Conservation (phyloP, 2,888 invertebrate genomes). For the Torymus aiolomorphi region DNA sequence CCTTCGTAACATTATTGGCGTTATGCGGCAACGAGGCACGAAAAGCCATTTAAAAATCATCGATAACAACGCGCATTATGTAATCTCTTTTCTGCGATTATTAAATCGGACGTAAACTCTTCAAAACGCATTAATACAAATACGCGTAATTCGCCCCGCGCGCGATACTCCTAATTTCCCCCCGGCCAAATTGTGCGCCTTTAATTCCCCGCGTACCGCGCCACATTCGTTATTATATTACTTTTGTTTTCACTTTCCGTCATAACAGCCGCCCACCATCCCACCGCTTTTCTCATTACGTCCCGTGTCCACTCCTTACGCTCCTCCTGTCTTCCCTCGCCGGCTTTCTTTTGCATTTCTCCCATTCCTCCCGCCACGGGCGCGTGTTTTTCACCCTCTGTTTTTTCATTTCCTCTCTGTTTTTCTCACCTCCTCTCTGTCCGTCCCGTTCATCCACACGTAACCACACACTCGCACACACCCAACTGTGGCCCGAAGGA, state of each 20-base stretch:
- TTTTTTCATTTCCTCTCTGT: neutral
- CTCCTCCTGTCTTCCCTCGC: neutral
- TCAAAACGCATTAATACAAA: neutral
- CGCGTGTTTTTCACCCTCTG: no score
- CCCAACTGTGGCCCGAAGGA: constrained; percentile 2
- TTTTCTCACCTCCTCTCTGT: constrained; percentile 14
- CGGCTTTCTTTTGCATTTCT: neutral
- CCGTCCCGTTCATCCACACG: no score
- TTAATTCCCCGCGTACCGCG: constrained; percentile 1
- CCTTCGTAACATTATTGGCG: no score
- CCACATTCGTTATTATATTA: constrained; percentile 15
- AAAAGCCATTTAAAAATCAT: no score
- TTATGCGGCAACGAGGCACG: no score
- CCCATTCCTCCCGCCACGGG: neutral
- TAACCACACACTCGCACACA: neutral
- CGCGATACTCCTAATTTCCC: constrained; percentile 14
- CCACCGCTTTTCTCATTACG: constrained; percentile 18
- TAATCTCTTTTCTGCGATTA: no score
- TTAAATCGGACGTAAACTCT: neutral
- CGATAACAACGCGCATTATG: no score
- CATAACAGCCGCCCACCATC: neutral
- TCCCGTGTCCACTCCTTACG: neutral
- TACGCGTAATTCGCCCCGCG: neutral
- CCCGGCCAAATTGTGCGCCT: neutral
- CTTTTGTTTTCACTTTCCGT: neutral